phyloP scores from a whole-genome alignment of 2,888 invertebrate species.

The Caenorhabditis becei region DNA sequence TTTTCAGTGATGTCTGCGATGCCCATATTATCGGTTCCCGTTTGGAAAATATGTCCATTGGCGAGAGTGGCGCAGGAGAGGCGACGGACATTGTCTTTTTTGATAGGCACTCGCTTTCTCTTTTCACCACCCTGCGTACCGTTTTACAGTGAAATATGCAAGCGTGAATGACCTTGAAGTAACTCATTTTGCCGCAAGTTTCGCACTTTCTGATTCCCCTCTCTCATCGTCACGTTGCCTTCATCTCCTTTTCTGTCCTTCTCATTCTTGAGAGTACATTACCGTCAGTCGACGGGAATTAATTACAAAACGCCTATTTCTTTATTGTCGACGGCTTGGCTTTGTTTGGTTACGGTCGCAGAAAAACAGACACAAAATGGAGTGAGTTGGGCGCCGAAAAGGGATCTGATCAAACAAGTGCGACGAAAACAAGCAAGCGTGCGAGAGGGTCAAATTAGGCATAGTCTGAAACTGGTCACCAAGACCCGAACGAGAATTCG shows the following conservation, averaged over 20 bases:
- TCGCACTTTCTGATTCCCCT: constrained; percentile 52
- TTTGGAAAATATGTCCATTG: constrained; percentile 48
- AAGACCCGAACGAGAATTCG: constrained; percentile 26
- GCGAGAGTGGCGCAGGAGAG: constrained; percentile 27
- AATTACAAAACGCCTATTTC: constrained; percentile 60
- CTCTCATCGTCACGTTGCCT: constrained; percentile 7
- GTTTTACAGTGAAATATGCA: constrained; percentile 62
- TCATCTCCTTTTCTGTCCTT: constrained; percentile 13
- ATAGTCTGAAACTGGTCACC: constrained; percentile 52
- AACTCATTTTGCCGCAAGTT: constrained; percentile 60
- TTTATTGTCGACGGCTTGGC: constrained; percentile 34
- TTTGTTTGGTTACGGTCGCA: constrained; percentile 48
- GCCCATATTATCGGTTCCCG: constrained; percentile 56
- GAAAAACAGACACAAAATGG: constrained; percentile 30
- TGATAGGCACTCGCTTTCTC: constrained; percentile 38
- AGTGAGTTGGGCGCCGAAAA: constrained; percentile 7
- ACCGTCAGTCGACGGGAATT: constrained; percentile 50
- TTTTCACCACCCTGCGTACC: constrained; percentile 18
- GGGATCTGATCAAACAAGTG: constrained; percentile 55
- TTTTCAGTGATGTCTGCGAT: constrained; percentile 40
- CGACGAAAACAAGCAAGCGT: constrained; percentile 46
- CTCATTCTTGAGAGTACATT: constrained; percentile 57
- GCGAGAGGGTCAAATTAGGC: constrained; percentile 51
- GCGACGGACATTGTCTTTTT: constrained; percentile 33
- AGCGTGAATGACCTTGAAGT: constrained; percentile 69